Percentiles rank a stretch among this genome's conserved stretches.
These are phyloP conservation scores for Eupeodes corollae DNA, from an alignment of 1,140 invertebrate genomes.

Conservation along the genomic window DNA sequence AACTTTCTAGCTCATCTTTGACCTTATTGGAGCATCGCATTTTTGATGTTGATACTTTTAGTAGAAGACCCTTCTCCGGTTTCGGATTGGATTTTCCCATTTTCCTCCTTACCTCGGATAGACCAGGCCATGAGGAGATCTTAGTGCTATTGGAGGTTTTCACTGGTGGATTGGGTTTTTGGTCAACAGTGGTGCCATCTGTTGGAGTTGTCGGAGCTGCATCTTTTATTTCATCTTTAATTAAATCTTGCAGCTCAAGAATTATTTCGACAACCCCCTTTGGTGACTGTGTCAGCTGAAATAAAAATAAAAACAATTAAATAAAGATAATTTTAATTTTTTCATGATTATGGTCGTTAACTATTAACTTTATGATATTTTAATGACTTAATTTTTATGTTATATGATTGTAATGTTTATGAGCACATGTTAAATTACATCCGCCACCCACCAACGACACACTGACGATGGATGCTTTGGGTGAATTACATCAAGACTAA, in stretches of 20 bases:
- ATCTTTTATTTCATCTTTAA: not conserved
- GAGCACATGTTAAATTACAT: too few relatives aligned
- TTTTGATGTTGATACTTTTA: constrained; percentile 25
- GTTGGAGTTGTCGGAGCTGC: not conserved
- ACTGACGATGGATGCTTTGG: too few relatives aligned
- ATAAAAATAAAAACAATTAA: not conserved
- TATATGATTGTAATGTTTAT: too few relatives aligned
- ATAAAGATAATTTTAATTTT: too few relatives aligned
- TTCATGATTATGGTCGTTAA: too few relatives aligned
- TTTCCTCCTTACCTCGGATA: constrained; percentile 25
- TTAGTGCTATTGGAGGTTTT: not conserved
- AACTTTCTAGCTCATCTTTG: constrained; percentile 32
- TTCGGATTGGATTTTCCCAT: constrained; percentile 26
- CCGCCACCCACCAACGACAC: too few relatives aligned
- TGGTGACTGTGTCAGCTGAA: not conserved
- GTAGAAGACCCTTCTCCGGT: constrained; percentile 6
- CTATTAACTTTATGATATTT: too few relatives aligned
- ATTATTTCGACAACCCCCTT: not conserved
- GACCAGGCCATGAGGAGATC: constrained; percentile 8
- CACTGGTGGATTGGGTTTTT: not conserved
- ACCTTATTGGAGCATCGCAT: constrained; percentile 36
- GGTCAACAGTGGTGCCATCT: not conserved
- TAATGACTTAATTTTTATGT: too few relatives aligned
- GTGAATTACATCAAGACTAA: too few relatives aligned
- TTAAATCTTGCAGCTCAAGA: not conserved